Base-by-base conservation (phyloP, 2,797 vertebrate species). In the Acrossocheilus wenchowensis region DNA sequence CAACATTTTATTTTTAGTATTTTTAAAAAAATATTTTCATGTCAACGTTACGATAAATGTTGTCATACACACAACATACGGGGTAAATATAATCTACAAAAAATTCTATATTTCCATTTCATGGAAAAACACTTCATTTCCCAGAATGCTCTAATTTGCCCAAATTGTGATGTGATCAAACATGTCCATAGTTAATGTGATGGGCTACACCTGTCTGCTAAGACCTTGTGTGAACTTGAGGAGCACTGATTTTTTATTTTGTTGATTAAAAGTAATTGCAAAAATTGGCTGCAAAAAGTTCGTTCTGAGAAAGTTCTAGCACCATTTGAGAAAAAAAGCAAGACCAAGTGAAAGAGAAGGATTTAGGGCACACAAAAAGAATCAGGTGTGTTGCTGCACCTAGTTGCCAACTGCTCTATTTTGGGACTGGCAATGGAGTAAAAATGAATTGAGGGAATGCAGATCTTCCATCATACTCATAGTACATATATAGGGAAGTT, bases 381-480 rank as follows among this genome's bases (percentile, higher is more conserved):
- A 36, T 69, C 43, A 50, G 43, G 80, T 36, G 48, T 68, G 30
- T 36, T 81, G 48, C 34, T 81, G 30, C 45, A n/a, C 43, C n/a
- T 60, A 43, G 14, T 43, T 50, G 50, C 75, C 41, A 82, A 11
- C 34, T 71, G 23, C 23, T 71, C 66, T 50, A 71, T 54, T 36
- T 26, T 52, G 12, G 48, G 21, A 54, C 45, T 71, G 21, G 21
- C 15, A n/a, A 54, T 54, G 34, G 30, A 26, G 8, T 17, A 30
- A 69, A 50, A 36, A 52, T 11, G 11, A 48, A 39, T 52, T 48
- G 21, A 52, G 48, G 45, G 7, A 23, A 39, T 8, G 34, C 66
- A 71, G 14, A 71, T 12, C 39, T 23, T 85, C 80, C 85, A 75
- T 88, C 73, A 87, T 89, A 92, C 50, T 5, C 68, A 64, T 23